Evolutionary conservation across 1,140 invertebrate species (phyloP), one percentile per base, ranked within the genome.

Genomic region (Drosophila aff.): DNA sequence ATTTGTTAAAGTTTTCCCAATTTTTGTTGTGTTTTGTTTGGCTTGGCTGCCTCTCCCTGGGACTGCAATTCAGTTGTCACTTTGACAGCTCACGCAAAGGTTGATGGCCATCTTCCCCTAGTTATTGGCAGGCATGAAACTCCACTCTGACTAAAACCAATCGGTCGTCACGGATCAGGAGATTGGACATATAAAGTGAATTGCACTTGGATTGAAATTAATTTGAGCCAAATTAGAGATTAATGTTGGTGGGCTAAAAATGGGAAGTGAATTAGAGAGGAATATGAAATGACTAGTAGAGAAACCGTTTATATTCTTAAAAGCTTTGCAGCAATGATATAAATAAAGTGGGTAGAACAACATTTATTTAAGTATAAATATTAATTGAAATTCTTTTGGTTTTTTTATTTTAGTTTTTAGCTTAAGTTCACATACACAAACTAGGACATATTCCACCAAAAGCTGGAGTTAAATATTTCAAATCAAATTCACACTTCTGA

Each of bases 41-140:
- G 26, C 23, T 40, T 43, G 52, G 44, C 21, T 53, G 31, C 47
- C 38, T 41, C 59, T 57, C 31, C 60, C 50, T 38, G 38, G 36
- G 28, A 65, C 80, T 89, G 84, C 84, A 87, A 89, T 83, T 87
- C 84, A 89, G 77, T 84, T 87, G 84, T 87, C 84, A 87, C 81
- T 87, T 75, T 87, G 84, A 87, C 84, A 87, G 84, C 84, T 89
- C 84, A 87, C 84, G 84, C 84, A 87, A 87, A 87, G 81, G 84
- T 89, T 84, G 77, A 89, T 72, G 73, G 73, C 41, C 49, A 62
- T 44, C 57, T 44, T 61, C 64, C 52, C 55, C 47, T 66, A 40
- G 62, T 81, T 86, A 83, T 81, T 87, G 84, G 76, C 84, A 89
- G 84, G 77, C 84, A 87, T 86, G 84, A 77, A 80, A 80, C 41